Conservation (phyloP, 2,113 vertebrate species). For the Empidonax alnorum region DNA sequence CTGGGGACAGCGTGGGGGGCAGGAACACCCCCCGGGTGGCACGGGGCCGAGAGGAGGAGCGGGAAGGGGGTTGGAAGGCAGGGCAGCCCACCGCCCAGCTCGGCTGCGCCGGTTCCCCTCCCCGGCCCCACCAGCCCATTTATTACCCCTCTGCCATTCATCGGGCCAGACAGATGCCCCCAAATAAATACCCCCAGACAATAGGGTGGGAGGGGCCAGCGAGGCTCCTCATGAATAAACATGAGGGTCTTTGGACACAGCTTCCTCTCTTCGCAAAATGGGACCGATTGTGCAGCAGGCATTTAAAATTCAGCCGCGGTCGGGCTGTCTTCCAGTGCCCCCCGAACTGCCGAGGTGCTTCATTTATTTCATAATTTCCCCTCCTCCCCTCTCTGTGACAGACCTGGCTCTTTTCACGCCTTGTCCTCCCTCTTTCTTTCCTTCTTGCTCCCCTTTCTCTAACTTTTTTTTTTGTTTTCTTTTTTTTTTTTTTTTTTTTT, state of each 20-base stretch:
- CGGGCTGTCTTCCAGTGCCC: conserved; percentile 51
- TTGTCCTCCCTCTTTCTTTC: conserved; percentile 45
- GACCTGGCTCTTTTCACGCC: conserved; percentile 59
- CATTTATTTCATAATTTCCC: conserved; percentile 65
- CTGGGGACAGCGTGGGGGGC: rapidly evolving
- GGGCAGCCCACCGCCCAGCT: background rate
- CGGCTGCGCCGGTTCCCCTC: background rate
- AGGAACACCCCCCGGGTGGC: background rate
- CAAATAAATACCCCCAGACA: conserved; percentile 70
- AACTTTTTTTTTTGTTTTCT: background rate
- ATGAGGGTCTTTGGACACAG: conserved; percentile 57
- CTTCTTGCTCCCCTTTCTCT: conserved; percentile 45
- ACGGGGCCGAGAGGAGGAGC: background rate
- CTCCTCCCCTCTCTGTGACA: background rate
- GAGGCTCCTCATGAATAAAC: conserved; percentile 60
- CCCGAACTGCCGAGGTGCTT: conserved; percentile 39
- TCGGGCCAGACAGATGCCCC: conserved; percentile 62
- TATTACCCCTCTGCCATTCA: conserved; percentile 58
- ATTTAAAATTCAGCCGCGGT: conserved; percentile 68
- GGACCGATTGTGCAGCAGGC: conserved; percentile 55
- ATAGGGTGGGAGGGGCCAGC: conserved; percentile 48
- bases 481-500: background rate
- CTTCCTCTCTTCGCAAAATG: conserved; percentile 64
- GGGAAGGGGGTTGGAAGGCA: background rate
- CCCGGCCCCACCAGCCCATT: conserved; percentile 50